Conservation (phyloP, 2,888 invertebrate species). For the Trachelus troglodyta region DNA sequence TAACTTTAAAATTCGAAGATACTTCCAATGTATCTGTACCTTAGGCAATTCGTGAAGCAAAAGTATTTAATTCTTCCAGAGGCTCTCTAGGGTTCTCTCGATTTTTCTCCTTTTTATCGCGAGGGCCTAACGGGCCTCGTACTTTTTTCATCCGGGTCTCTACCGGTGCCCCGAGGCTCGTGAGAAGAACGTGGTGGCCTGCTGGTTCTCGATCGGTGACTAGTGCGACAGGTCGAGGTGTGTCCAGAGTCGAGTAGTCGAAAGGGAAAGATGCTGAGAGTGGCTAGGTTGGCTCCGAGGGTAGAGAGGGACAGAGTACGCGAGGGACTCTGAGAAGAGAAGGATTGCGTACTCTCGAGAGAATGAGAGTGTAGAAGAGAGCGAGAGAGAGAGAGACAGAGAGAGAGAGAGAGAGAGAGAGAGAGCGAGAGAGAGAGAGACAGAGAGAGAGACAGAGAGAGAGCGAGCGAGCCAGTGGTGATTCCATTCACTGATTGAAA, state of each 20-base stretch:
- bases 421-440: slow-evolving; percentile 45
- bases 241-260: slow-evolving; percentile 37
- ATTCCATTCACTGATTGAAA: slow-evolving; percentile 78
- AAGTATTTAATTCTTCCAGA: neutral
- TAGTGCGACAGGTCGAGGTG: slow-evolving; percentile 38
- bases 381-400: slow-evolving; percentile 32
- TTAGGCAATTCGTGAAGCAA: neutral
- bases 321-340: slow-evolving; percentile 7
- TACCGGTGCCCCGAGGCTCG: slow-evolving; percentile 6
- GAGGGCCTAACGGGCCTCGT: neutral
- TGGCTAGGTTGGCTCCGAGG: slow-evolving; percentile 31
- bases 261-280: slow-evolving; percentile 34
- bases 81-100: neutral
- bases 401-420: slow-evolving; percentile 50
- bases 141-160: neutral
- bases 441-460: slow-evolving; percentile 38
- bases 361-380: slow-evolving; percentile 25
- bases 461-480: slow-evolving; percentile 67
- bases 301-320: slow-evolving; percentile 32
- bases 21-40: neutral
- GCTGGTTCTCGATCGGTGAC: neutral
- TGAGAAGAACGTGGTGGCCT: slow-evolving; percentile 22
- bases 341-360: slow-evolving; percentile 22
- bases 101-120: neutral
- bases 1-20: neutral